Evolutionary conservation across 2,888 invertebrate genomes (phyloP), one percentile per base, ranked within the genome.

Genomic region (Cephus sareptanus): DNA sequence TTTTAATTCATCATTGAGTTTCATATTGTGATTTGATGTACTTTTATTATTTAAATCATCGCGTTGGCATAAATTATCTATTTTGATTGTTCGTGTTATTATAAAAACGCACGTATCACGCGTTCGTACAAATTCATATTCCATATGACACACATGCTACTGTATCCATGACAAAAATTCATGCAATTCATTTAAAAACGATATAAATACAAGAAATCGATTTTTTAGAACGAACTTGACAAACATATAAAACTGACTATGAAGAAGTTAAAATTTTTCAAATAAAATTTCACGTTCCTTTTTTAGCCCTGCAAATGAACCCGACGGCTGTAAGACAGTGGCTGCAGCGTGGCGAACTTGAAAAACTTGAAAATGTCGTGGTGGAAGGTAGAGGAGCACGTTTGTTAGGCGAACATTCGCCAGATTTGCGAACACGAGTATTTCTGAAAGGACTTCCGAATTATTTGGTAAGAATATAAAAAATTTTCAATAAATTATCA

Each of bases 331-430:
- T 94, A 69, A 93, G 93, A 83, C 93, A 93, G 84, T 92, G 94
- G 91, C 92, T 94, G 75, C 90, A 93, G 75, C 92, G 92, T 76
- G 95, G 95, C 15, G 95, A 95, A 85, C 89, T 95, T 73, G 94
- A 94, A 9, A 94, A 94, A 86, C 90, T 96, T 78, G 95, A 95
- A 88, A 93, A 94, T 87, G 91, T 95, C 34, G 94, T 95, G 1
- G 88, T 95, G 73, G 94, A 95, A 85, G 96, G 96, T 4, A 94
- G 95, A 88, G 96, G 94, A 1, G 93, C 94, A 81, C 93, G 94
- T 85, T 91, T 96, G 73, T 88, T 95, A 77, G 95, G 95, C 9
- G 94, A 95, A 89, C 93, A 94, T 79, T 94, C 94, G 0, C 92
- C 93, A 3, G 94, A 94, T 86, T 92, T 93, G 74, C 93, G 93